Conservation (phyloP, 2,888 invertebrate species). For the Pristionchus entomophagus region DNA sequence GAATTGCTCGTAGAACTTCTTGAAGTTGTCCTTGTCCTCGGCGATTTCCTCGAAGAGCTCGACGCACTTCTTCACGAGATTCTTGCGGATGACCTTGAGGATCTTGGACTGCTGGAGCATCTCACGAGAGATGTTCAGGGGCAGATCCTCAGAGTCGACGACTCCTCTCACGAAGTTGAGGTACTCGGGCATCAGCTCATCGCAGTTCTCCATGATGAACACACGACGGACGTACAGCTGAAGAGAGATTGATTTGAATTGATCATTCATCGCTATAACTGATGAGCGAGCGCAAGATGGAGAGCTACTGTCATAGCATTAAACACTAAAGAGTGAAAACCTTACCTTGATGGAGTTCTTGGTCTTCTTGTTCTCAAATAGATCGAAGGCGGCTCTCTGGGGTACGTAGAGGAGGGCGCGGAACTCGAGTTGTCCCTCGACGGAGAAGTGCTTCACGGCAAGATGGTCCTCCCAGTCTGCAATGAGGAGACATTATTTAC, state of each 20-base stretch:
- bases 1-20: constrained; percentile 98
- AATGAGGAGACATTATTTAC: background rate
- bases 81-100: constrained; percentile 97
- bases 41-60: constrained; percentile 95
- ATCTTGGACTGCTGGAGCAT: constrained; percentile 99
- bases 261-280: too few relatives aligned
- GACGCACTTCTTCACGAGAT: constrained; percentile 97
- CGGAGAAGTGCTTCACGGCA: constrained; percentile 79
- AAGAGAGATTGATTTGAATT: background rate
- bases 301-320: too few relatives aligned
- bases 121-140: constrained; percentile 98
- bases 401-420: constrained; percentile 79
- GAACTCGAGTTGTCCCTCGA: constrained; percentile 78
- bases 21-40: constrained; percentile 97
- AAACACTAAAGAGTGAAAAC: background rate
- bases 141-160: constrained; percentile 97
- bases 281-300: too few relatives aligned
- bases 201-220: constrained; percentile 99
- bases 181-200: constrained; percentile 98
- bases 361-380: constrained; percentile 97
- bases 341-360: constrained; percentile 93
- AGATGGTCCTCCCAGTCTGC: constrained; percentile 80
- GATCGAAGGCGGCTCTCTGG: constrained; percentile 87
- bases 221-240: constrained; percentile 90
- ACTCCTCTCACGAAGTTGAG: constrained; percentile 86